Evolutionary conservation across 2,888 invertebrate species (phyloP), one percentile per base, ranked within the genome.

Genomic region (Dynastes maya): DNA sequence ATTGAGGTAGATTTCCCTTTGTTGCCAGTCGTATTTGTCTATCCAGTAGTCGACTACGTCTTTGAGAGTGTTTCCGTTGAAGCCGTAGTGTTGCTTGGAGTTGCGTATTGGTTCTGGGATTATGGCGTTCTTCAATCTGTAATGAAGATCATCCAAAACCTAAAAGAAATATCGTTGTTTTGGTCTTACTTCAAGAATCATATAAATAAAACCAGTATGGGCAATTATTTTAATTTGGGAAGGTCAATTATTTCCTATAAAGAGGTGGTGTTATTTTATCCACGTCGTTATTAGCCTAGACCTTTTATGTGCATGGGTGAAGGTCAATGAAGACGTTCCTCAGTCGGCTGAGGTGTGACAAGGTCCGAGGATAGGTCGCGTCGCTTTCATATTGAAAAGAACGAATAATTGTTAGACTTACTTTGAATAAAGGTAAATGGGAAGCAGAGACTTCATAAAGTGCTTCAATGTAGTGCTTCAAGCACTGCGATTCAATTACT

Each of bases 71-170:
- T 92, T 90, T 0, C 93, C 89, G 85, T 96, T 95, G 86, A 97
- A 94, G 2, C 98, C 98, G 85, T 97, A 97, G 78, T 93, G 91
- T 88, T 96, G 97, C 5, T 91, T 92, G 0, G 90, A 88, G 70
- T 91, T 92, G 86, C 95, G 93, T 67, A 95, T 85, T 0, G 95
- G 94, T 9, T 86, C 85, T 40, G 85, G 84, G 9, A 88, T 83
- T 49, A 86, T 81, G 2, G 90, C 86, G 67, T 90, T 90, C 1
- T 90, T 87, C 0, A 95, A 88, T 6, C 94, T 89, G 27, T 89
- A 87, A 80, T 89, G 88, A 0, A 94, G 86, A 83, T 93, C 92
- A 79, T 90, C 87, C 61, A 93, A 63, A 81, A 90, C 86, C 89
- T 90, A 78, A 67, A 64, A 22, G 37, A n/a, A 49, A 72, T 2